A percentile compares a stretch with the other conserved stretches of the same genome.
Conservation (phyloP, 2,113 vertebrate genomes). For the Rostratula benghalensis region DNA sequence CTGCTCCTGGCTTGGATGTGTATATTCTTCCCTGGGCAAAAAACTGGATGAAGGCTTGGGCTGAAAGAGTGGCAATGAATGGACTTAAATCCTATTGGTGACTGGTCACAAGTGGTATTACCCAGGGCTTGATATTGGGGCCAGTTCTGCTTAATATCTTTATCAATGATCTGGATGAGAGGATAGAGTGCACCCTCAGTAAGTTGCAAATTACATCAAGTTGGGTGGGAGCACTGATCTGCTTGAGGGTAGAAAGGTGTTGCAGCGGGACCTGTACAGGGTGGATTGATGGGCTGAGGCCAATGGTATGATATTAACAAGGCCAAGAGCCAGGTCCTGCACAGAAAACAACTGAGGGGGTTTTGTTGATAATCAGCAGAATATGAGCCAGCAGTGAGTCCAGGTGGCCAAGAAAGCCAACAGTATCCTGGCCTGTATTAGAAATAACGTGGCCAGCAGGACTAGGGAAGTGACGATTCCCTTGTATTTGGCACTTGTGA, state of each 20-base stretch:
- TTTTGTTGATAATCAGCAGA: background rate
- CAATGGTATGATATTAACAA: background rate
- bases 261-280: background rate
- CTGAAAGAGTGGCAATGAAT: background rate
- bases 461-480: background rate
- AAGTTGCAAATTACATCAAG: background rate
- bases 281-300: background rate
- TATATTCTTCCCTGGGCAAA: accelerated
- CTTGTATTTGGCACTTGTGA: accelerated
- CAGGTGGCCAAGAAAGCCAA: background rate
- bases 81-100: background rate
- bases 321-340: accelerated
- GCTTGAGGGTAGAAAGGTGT: background rate
- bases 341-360: background rate
- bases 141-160: background rate
- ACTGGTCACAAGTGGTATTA: background rate
- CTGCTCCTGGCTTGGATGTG: accelerated
- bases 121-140: background rate
- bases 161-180: background rate
- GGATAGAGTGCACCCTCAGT: background rate
- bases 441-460: background rate
- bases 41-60: background rate
- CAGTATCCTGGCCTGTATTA: background rate
- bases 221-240: background rate
- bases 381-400: background rate